These are phyloP conservation scores for Pogoniulus pusillus DNA, from an alignment of 2,797 vertebrate genomes.

Conservation along the genomic window DNA sequence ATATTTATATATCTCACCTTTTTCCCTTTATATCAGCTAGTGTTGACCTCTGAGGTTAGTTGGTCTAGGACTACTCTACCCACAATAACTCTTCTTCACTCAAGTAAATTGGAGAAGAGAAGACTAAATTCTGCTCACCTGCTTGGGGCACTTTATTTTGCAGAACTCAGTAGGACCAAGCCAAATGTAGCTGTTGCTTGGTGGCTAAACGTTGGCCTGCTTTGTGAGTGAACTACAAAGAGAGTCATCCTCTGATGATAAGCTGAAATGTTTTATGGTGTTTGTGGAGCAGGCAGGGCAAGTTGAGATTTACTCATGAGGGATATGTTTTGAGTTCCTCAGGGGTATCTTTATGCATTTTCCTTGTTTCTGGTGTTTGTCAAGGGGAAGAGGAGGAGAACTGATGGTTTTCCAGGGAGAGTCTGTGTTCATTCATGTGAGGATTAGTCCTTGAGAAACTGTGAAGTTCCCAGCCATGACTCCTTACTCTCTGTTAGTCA, in stretches of 20 bases:
- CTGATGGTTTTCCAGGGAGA: neutral
- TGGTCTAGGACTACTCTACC: neutral
- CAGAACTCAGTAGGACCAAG: neutral
- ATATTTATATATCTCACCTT: neutral
- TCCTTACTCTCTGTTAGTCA: neutral
- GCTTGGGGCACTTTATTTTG: neutral
- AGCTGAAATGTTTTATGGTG: neutral
- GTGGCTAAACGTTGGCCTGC: neutral
- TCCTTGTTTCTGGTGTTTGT: neutral
- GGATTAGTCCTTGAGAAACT: neutral
- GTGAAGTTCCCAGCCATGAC: neutral
- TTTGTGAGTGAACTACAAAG: neutral
- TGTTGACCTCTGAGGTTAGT: neutral
- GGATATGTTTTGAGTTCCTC: neutral
- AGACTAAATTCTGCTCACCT: neutral
- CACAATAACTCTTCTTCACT: neutral
- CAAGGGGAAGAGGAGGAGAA: neutral
- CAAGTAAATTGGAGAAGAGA: neutral
- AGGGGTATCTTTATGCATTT: neutral
- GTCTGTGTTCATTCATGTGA: neutral
- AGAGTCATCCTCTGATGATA: neutral
- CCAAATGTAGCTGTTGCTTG: neutral
- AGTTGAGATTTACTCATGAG: neutral
- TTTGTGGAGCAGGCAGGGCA: neutral
- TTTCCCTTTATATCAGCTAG: neutral